Base-by-base conservation (phyloP, 1,140 invertebrate species). In the Brachionus sp. region DNA sequence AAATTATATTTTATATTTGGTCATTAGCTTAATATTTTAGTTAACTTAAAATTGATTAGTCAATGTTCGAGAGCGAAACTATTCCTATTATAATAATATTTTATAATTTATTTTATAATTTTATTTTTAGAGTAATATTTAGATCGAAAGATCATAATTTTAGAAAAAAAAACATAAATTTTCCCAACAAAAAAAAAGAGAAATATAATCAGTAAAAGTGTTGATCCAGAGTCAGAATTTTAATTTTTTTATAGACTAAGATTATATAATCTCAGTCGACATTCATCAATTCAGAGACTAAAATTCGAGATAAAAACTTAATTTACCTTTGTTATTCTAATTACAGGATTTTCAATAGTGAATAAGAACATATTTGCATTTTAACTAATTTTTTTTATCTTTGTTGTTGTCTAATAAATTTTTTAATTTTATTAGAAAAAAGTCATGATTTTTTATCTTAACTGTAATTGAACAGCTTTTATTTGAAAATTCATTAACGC, bases 41-140 rank as follows among this genome's bases (percentile, higher is more conserved):
- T 57, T 57, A 57, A 57, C n/a, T 57, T 57, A 42, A 42, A 42
- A 57, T 25, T 57, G n/a, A 25, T 57, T 23, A 16, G 50, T 57
- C 5, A 57, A 57, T 57, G 50, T 23, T 19, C 2, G 50, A 25
- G 16, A 7, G 50, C 16, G 50, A 57, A 57, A 57, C 6, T 57
- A 57, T 57, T 57, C 50, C n/a, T 23, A 57, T 57, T 57, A 57
- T 57, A 57, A 57, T 57, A 57, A 57, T 19, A 57, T 57, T 57
- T 57, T 57, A 57, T 57, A 57, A 57, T 57, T 57, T 57, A 57
- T 57, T 57, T 53, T 42, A 42, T 57, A 7, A 10, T 57, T 23
- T 57, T 57, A 57, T 57, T 57, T 57, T 57, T 57, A 19, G 50
- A 57, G 50, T 57, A 57, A 57, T 19, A 57, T 57, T 57, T 57